phyloP scores from a whole-genome alignment of 2,113 vertebrate genomes.

The Vicugna pacos region DNA sequence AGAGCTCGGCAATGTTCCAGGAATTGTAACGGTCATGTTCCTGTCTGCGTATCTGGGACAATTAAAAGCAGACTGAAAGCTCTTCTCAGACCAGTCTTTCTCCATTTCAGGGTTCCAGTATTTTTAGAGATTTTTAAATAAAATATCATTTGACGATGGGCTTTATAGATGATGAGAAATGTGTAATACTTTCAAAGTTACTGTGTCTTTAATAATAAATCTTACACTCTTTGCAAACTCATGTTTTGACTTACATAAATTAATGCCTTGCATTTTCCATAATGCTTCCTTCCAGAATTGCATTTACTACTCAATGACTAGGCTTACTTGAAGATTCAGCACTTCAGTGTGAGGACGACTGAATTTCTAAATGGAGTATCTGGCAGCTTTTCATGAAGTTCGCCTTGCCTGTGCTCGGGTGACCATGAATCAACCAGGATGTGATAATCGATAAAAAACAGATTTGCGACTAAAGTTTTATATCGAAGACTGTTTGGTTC shows the following conservation, averaged over 20 bases:
- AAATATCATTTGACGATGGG: background rate
- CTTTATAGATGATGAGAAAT: background rate
- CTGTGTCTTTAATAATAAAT: background rate
- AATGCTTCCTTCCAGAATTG: background rate
- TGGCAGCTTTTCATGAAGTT: background rate
- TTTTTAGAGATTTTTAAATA: background rate
- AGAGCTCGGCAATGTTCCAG: background rate
- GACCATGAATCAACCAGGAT: background rate
- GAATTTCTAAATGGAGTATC: background rate
- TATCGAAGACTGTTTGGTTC: background rate
- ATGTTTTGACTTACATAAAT: background rate
- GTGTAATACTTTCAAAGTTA: background rate
- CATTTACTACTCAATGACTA: background rate
- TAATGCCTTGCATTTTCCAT: background rate
- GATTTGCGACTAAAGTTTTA: background rate
- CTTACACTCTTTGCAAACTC: background rate
- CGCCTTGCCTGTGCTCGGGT: too few relatives aligned
- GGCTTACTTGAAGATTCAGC: background rate
- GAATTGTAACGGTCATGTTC: background rate
- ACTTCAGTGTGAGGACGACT: background rate
- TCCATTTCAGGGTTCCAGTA: background rate
- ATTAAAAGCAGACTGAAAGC: background rate
- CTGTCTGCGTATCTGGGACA: background rate
- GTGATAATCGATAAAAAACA: background rate
- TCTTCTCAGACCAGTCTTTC: background rate